Evolutionary conservation across 2,113 vertebrate species (phyloP).

Genomic region (Solenodon paradoxus): DNA sequence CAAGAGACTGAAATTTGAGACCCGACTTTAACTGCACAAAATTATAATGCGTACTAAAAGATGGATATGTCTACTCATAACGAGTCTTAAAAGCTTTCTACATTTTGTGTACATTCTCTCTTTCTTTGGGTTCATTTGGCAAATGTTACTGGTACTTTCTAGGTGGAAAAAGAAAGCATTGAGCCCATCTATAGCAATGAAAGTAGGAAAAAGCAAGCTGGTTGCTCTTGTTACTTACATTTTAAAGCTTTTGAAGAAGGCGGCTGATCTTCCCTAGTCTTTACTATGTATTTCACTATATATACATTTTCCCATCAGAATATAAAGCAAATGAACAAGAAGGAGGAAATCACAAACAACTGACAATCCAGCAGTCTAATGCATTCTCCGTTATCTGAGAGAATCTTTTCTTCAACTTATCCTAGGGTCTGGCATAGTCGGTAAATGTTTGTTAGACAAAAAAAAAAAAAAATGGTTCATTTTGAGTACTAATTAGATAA

Average conservation of each 20-base stretch:
- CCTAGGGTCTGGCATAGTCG: background rate
- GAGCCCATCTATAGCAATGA: background rate
- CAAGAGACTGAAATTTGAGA: background rate
- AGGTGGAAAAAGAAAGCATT: background rate
- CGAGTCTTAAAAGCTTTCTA: background rate
- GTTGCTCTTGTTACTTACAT: background rate
- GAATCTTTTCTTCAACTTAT: slow-evolving; percentile 38
- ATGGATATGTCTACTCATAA: background rate
- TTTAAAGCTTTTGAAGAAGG: slow-evolving; percentile 46
- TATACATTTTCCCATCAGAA: slow-evolving; percentile 45
- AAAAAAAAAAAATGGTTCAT: slow-evolving; percentile 16
- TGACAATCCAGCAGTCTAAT: background rate
- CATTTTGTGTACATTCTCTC: background rate
- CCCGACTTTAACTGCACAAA: background rate
- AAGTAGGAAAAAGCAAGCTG: background rate
- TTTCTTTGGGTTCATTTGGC: slow-evolving; percentile 19
- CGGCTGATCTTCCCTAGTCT: slow-evolving; percentile 39
- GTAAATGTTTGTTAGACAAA: background rate
- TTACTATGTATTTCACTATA: background rate
- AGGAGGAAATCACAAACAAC: slow-evolving; percentile 11
- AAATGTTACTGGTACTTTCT: background rate
- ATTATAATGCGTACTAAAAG: background rate
- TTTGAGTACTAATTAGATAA: slow-evolving; percentile 66
- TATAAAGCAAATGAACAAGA: slow-evolving; percentile 23
- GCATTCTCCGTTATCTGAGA: slow-evolving; percentile 29